Base-by-base conservation (phyloP, 2,113 vertebrate genomes). In the Leptosomus discolor region DNA sequence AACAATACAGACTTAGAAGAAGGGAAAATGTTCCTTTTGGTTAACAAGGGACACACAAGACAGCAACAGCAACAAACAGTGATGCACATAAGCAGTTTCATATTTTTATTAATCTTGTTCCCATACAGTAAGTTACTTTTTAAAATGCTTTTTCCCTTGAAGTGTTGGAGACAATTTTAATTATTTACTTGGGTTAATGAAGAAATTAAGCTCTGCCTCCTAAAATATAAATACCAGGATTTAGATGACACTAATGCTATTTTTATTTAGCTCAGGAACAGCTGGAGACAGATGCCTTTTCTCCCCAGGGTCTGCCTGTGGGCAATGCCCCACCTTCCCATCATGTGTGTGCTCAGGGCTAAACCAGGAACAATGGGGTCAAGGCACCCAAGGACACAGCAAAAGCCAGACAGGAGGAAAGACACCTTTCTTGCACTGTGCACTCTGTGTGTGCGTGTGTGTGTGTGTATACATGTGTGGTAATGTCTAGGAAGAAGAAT, bases 171-270 rank as follows among this genome's bases (percentile, higher is more conserved):
- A 84, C 27, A 85, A 84, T 91, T 97, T 97, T 84, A 94, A 94
- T 93, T 93, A 93, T 89, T 97, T 94, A 81, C 48, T 94, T 21
- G 27, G 56, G 68, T 93, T 94, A 91, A 93, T 92, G 85, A 92
- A 74, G 86, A 86, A 88, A 90, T 91, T 75, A 70, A 92, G 56
- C 57, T 92, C 74, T 96, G 57, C 45, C 56, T 93, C 34, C 61
- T 88, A 50, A 77, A 84, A 89, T 71, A 96, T 45, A 88, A 88
- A 84, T 86, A 86, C 13, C 26, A 80, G 34, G 53, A 78, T 64
- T 84, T 88, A 57, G 56, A 54, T 85, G 85, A 73, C 61, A 96
- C 45, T 79, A 88, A 76, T 61, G 34, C 60, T 71, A 39, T 56
- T 94, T 90, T 95, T 90, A 79, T 71, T 85, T 51, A 39, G 37